Percentiles rank a stretch among this genome's conserved stretches.
Evolutionary conservation across 1,140 invertebrate species (phyloP).

Genomic region (Dryas iulia): DNA sequence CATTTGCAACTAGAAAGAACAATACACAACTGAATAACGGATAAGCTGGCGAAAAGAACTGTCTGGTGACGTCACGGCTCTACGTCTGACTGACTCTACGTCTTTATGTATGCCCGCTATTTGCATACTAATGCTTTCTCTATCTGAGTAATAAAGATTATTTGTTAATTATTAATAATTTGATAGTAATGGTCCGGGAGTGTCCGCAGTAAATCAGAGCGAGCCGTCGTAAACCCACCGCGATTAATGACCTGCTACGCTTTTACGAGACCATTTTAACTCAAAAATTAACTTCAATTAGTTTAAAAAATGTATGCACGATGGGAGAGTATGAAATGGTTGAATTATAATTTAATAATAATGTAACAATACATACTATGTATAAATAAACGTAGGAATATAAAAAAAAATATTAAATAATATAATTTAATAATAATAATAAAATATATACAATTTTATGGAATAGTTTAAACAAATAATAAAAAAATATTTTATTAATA

Average conservation of each 20-base stretch:
- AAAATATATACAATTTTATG: too few relatives aligned
- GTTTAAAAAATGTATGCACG: not conserved
- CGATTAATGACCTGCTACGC: not conserved
- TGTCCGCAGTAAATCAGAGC: constrained; percentile 4
- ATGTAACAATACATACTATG: too few relatives aligned
- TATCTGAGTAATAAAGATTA: constrained; percentile 22
- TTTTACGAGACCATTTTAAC: not conserved
- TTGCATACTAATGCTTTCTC: constrained; percentile 27
- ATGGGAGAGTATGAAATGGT: not conserved
- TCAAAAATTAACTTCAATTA: not conserved
- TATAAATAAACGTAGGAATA: too few relatives aligned
- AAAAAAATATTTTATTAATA: too few relatives aligned
- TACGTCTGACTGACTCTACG: not conserved
- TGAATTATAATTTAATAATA: not conserved
- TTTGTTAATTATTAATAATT: constrained; percentile 30
- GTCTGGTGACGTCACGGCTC: not conserved
- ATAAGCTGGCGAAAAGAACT: not conserved
- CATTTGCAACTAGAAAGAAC: not conserved
- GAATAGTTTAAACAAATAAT: too few relatives aligned
- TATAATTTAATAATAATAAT: too few relatives aligned
- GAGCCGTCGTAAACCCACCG: not conserved
- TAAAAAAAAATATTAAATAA: too few relatives aligned
- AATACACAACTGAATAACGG: not conserved
- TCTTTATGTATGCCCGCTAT: constrained; percentile 14
- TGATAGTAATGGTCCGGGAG: not conserved